phyloP scores from a whole-genome alignment of 2,797 vertebrate genomes.

The Podarcis siculus region DNA sequence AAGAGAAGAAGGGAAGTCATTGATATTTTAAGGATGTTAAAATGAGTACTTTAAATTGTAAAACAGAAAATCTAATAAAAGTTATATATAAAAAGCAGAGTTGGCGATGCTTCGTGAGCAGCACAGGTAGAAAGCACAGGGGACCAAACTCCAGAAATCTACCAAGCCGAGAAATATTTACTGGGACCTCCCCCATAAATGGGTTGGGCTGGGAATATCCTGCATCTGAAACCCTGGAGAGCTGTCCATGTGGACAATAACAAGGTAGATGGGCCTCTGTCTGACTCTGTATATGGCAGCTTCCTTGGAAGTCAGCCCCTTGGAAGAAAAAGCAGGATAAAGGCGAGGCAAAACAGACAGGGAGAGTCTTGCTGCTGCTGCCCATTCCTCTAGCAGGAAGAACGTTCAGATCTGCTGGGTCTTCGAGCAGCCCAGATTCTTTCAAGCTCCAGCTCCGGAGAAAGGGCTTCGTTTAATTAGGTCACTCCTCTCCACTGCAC shows the following conservation, averaged over 20 bases:
- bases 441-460: constrained; percentile 47
- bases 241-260: no score
- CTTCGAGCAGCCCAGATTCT: constrained; percentile 49
- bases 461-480: constrained; percentile 69
- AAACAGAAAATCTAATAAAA: no score
- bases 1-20: no score
- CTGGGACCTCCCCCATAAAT: no score
- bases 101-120: no score
- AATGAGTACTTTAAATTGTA: no score
- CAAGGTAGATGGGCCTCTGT: neutral
- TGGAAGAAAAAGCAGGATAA: constrained; percentile 46
- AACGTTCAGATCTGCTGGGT: constrained; percentile 32
- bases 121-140: neutral
- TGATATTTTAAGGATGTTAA: no score
- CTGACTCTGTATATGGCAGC: neutral
- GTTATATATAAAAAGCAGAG: no score
- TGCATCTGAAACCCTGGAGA: no score
- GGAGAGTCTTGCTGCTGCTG: constrained; percentile 44
- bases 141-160: no score
- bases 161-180: no score
- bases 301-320: constrained; percentile 55
- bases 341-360: constrained; percentile 60
- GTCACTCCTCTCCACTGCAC: constrained; percentile 61
- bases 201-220: no score
- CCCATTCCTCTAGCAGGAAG: constrained; percentile 57